These are phyloP conservation scores for Fukomys damarensis DNA, from an alignment of 2,113 vertebrate species.

Conservation along the genomic window DNA sequence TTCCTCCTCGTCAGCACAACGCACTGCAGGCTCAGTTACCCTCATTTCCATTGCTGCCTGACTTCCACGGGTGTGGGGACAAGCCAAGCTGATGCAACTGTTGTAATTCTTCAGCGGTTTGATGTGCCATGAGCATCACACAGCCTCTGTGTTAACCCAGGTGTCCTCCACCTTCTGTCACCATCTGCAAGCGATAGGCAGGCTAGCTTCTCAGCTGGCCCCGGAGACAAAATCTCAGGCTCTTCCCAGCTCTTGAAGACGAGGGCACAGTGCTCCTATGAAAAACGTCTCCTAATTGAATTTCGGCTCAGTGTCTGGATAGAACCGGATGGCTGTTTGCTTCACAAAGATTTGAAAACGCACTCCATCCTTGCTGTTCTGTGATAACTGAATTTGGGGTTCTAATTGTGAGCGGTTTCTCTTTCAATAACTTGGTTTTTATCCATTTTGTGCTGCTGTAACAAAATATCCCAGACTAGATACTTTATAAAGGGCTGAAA, in stretches of 20 bases:
- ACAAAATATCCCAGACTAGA: not conserved
- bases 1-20: not conserved
- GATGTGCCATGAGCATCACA: rapidly evolving
- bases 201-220: too few relatives aligned
- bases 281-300: too few relatives aligned
- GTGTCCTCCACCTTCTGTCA: not conserved
- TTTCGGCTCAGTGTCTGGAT: too few relatives aligned
- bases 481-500: not conserved
- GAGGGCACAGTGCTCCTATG: too few relatives aligned
- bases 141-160: not conserved
- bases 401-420: not conserved
- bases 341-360: not conserved
- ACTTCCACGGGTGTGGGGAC: rapidly evolving
- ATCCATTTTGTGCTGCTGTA: not conserved
- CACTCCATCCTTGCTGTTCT: not conserved
- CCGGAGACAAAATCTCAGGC: not conserved
- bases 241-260: not conserved
- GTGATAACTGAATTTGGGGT: not conserved
- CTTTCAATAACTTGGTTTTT: not conserved
- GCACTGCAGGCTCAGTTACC: rapidly evolving
- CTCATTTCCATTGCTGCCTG: not conserved
- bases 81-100: too few relatives aligned
- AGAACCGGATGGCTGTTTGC: rapidly evolving
- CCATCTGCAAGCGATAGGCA: too few relatives aligned
- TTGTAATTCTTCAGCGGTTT: rapidly evolving